A percentile compares a stretch with the other conserved stretches of the same genome.
These are phyloP conservation scores for Pelvicachromis taeniatus DNA, from an alignment of 2,113 vertebrate genomes.

Conservation along the genomic window DNA sequence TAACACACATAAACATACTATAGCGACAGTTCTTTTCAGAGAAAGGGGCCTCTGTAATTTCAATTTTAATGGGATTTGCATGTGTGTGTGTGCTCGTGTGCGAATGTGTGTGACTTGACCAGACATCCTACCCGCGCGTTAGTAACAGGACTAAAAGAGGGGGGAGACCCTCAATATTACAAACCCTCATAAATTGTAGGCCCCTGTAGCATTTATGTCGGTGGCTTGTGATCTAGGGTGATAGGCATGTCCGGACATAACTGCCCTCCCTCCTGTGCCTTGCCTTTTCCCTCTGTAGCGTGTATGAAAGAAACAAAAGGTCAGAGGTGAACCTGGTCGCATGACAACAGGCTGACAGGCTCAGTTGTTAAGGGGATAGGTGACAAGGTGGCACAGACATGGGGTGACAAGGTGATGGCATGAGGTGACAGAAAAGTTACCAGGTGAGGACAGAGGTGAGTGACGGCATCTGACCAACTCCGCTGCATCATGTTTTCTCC, in stretches of 20 bases:
- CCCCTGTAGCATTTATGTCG: constrained; percentile 58
- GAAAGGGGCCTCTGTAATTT: constrained; percentile 28
- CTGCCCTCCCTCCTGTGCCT: constrained; percentile 41
- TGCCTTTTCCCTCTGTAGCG: constrained; percentile 46
- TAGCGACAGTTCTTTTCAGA: background rate
- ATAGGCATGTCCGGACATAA: constrained; percentile 69
- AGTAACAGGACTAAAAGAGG: background rate
- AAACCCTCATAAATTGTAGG: constrained; percentile 61
- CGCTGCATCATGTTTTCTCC: constrained; percentile 13
- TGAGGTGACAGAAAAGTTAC: constrained; percentile 68
- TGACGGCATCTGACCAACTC: constrained; percentile 61
- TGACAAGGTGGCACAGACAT: constrained; percentile 63
- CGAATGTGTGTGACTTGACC: constrained; percentile 5
- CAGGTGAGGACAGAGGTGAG: constrained; percentile 65
- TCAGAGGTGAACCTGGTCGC: constrained; percentile 53
- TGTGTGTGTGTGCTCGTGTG: constrained; percentile 12
- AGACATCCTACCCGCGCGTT: constrained; percentile 31
- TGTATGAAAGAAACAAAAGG: constrained; percentile 55
- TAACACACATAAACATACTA: background rate
- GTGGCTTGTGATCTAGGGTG: constrained; percentile 61
- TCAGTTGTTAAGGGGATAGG: constrained; percentile 62
- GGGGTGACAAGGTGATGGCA: constrained; percentile 68
- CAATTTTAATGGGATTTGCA: constrained; percentile 42
- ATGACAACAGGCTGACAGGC: constrained; percentile 62
- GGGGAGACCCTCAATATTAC: constrained; percentile 42